A percentile compares a stretch with the other conserved stretches of the same genome.
Evolutionary conservation across 2,113 vertebrate genomes (phyloP).

Genomic region (Parus major): DNA sequence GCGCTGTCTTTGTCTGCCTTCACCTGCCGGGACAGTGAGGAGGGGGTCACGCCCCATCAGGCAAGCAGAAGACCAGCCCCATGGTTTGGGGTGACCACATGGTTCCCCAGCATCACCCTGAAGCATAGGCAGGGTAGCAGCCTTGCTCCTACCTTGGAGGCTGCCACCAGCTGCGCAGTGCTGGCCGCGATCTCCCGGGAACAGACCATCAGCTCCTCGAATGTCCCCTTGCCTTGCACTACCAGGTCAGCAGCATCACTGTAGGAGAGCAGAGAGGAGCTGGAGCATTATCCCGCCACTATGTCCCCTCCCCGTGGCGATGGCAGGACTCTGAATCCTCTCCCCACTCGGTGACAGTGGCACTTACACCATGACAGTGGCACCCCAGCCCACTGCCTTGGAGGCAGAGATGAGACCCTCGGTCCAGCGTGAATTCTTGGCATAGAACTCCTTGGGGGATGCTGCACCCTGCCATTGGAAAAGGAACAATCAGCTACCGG

Average conservation of each 20-base stretch:
- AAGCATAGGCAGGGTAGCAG: not conserved
- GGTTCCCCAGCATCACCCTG: not conserved
- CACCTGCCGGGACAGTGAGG: constrained; percentile 73
- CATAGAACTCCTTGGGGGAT: constrained; percentile 95
- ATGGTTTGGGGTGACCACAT: fast-evolving
- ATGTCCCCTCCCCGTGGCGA: fast-evolving
- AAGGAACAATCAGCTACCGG: not conserved
- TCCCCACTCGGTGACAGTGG: not conserved
- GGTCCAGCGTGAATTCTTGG: constrained; percentile 96
- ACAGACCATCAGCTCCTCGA: constrained; percentile 96
- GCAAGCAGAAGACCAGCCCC: not conserved
- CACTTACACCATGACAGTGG: constrained; percentile 96
- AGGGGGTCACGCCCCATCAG: fast-evolving
- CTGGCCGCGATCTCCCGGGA: constrained; percentile 95
- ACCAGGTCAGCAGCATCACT: constrained; percentile 94
- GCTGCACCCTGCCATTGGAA: constrained; percentile 82
- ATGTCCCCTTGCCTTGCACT: constrained; percentile 93
- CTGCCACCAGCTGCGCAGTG: constrained; percentile 94
- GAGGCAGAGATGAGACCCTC: constrained; percentile 96
- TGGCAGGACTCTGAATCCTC: not conserved
- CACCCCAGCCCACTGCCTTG: constrained; percentile 97
- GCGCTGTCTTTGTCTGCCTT: constrained; percentile 92
- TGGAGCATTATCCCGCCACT: fast-evolving
- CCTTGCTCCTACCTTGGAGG: constrained; percentile 85
- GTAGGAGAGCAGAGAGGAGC: not conserved